These are phyloP conservation scores for Pseudomyrmex concolor DNA, from an alignment of 1,140 invertebrate genomes.

Conservation along the genomic window DNA sequence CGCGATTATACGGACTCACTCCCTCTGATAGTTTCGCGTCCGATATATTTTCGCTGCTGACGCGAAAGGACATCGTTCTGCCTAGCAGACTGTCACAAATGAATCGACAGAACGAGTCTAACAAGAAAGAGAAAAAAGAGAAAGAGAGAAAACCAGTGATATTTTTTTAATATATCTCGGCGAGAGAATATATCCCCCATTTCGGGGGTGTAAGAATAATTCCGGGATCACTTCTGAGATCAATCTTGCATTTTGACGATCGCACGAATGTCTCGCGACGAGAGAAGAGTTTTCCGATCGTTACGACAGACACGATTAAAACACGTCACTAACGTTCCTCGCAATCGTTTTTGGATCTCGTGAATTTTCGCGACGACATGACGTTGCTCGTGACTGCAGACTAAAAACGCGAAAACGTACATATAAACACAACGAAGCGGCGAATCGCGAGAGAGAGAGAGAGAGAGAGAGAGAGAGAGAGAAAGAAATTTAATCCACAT, in stretches of 20 bases:
- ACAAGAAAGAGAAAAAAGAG: no score
- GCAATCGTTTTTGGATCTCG: neutral
- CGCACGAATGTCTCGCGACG: neutral
- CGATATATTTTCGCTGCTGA: conserved; percentile 37
- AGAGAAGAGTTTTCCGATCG: neutral
- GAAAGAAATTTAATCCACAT: neutral
- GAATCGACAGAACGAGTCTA: conserved; percentile 24
- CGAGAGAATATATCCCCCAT: no score
- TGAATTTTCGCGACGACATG: neutral
- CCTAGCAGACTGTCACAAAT: conserved; percentile 1
- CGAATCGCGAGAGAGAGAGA: neutral
- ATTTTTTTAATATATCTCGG: conserved; percentile 49
- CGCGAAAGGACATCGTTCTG: conserved; percentile 37
- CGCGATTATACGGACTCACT: conserved; percentile 37
- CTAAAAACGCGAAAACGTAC: conserved; percentile 3
- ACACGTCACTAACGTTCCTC: conserved; percentile 18
- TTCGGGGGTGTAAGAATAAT: neutral
- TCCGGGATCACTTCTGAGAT: neutral
- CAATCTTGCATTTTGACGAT: neutral
- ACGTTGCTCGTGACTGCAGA: neutral
- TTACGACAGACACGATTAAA: neutral
- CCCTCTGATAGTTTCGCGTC: conserved; percentile 35
- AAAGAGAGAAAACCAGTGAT: conserved; percentile 23
- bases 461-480: no score
- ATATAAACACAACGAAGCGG: conserved; percentile 23